phyloP scores from a whole-genome alignment of 2,113 vertebrate species.

The Tautogolabrus adspersus region DNA sequence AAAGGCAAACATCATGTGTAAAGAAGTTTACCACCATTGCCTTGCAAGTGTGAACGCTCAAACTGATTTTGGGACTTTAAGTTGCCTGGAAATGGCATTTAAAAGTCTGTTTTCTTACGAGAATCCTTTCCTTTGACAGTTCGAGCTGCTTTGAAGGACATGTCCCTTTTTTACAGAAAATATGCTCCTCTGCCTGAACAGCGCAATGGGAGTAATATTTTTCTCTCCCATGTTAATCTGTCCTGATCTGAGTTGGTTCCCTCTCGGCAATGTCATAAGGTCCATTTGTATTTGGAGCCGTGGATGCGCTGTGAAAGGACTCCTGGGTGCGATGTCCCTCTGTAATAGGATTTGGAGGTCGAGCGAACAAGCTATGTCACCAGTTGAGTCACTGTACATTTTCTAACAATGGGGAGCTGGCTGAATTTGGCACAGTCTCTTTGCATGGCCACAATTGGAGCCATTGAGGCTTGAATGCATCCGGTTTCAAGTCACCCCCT shows the following conservation, averaged over 20 bases:
- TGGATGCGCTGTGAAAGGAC: constrained; percentile 23
- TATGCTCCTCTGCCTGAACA: not conserved
- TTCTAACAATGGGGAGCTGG: constrained; percentile 24
- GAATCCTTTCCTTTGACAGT: constrained; percentile 15
- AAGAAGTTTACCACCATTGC: not conserved
- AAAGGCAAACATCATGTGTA: not conserved
- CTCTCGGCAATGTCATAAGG: not conserved
- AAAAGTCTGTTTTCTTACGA: constrained; percentile 39
- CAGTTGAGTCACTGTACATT: constrained; percentile 54
- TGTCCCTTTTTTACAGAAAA: constrained; percentile 10
- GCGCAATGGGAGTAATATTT: not conserved
- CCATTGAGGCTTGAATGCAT: constrained; percentile 42
- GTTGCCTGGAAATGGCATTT: constrained; percentile 12
- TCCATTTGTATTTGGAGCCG: constrained; percentile 12
- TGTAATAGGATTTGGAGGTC: constrained; percentile 1
- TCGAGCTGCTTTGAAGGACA: constrained; percentile 20
- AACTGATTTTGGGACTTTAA: constrained; percentile 36
- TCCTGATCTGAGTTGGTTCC: constrained; percentile 16
- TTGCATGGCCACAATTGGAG: constrained; percentile 39
- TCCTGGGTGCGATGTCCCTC: constrained; percentile 2
- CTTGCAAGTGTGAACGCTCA: constrained; percentile 1
- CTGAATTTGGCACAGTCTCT: constrained; percentile 21
- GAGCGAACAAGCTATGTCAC: constrained; percentile 39
- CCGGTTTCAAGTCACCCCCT: constrained; percentile 18
- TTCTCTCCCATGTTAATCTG: constrained; percentile 18